These are phyloP conservation scores for Orientallactaga sibirica DNA, from an alignment of 2,797 vertebrate genomes.

Conservation along the genomic window DNA sequence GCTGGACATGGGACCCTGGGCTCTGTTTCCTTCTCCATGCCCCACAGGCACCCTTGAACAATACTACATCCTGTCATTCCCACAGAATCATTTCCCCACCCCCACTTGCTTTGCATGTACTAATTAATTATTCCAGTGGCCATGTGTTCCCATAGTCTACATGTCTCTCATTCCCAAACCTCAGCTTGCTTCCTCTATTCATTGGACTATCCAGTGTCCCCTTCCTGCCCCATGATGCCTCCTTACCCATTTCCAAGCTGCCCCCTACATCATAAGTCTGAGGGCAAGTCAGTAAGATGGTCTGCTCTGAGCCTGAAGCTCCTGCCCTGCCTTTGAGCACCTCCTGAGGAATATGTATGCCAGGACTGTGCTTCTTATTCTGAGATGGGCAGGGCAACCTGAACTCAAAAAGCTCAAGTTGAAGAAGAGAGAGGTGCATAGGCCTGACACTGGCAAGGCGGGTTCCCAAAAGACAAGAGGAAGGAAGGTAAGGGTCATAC, in stretches of 20 bases:
- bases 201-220: fast-evolving
- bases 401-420: not conserved
- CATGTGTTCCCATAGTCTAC: not conserved
- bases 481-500: not conserved
- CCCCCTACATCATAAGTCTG: fast-evolving
- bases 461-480: too few species aligned
- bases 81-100: not conserved
- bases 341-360: not conserved
- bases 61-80: not conserved
- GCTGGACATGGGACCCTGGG: not conserved
- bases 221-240: not conserved
- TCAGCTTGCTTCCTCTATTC: not conserved
- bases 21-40: not conserved
- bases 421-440: not conserved
- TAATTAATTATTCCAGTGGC: not conserved
- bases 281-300: too few species aligned
- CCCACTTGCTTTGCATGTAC: not conserved
- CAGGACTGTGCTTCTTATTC: too few species aligned
- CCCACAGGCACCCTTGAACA: not conserved
- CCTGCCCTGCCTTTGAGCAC: not conserved
- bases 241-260: fast-evolving
- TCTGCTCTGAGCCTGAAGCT: not conserved
- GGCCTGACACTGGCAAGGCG: not conserved
- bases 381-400: not conserved
- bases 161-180: not conserved